Percentiles rank a stretch among this genome's conserved stretches.
Evolutionary conservation across 2,113 vertebrate genomes (phyloP).

Genomic region (Crotalus viridis): DNA sequence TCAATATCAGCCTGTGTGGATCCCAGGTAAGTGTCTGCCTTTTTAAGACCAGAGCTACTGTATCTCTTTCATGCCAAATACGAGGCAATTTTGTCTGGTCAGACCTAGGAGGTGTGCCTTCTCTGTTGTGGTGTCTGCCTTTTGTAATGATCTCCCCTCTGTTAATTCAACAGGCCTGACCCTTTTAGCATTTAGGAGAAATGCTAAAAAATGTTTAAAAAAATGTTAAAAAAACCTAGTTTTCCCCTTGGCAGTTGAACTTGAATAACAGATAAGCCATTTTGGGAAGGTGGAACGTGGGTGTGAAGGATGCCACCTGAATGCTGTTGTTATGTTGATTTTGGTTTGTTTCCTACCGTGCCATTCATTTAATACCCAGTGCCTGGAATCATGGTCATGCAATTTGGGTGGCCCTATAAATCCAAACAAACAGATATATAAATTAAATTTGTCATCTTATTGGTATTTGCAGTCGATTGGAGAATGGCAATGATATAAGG

Average conservation of each 20-base stretch:
- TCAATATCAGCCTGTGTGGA: constrained; percentile 95
- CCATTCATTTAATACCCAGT: background rate
- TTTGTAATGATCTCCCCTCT: background rate
- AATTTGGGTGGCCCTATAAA: background rate
- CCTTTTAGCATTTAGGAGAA: background rate
- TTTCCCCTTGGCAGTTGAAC: background rate
- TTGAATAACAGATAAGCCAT: background rate
- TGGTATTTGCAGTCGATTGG: background rate
- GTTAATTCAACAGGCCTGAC: background rate
- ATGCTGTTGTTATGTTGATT: background rate
- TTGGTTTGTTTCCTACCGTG: background rate
- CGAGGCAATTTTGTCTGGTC: background rate
- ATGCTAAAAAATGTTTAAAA: too few species aligned
- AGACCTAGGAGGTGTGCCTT: background rate
- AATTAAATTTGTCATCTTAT: background rate
- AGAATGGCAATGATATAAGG: background rate
- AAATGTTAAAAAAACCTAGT: background rate
- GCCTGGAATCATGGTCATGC: background rate
- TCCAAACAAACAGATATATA: background rate
- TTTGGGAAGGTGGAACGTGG: background rate
- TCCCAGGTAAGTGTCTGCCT: constrained; percentile 77
- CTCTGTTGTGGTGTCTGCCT: background rate
- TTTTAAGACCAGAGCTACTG: background rate
- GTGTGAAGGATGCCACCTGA: background rate
- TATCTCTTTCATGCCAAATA: background rate